Conservation (phyloP, 92 coral and sea anemone genomes). For the Epizoanthus ramosus region DNA sequence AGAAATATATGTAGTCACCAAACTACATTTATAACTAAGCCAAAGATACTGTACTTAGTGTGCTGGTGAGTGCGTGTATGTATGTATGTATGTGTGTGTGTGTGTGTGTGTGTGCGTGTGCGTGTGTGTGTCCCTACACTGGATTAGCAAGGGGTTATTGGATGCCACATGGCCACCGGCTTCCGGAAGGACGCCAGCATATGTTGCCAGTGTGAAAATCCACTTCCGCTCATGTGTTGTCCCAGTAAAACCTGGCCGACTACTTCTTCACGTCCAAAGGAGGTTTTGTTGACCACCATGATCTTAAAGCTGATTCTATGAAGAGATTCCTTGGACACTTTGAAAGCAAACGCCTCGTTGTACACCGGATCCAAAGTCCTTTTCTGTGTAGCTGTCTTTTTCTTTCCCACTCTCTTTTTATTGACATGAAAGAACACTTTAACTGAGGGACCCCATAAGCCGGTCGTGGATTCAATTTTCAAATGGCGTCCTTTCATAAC, state of each 20-base stretch:
- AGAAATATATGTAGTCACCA: too few species aligned
- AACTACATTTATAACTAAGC: too few species aligned
- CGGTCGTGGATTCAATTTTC: constrained; percentile 78
- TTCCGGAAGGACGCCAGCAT: constrained; percentile 89
- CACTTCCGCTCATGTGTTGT: constrained; percentile 88
- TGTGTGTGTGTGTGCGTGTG: too few species aligned
- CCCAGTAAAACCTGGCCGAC: constrained; percentile 90
- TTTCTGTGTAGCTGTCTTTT: constrained; percentile 94
- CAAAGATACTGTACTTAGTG: too few species aligned
- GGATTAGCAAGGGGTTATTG: constrained; percentile 64
- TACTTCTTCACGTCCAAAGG: constrained; percentile 90
- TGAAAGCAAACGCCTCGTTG: constrained; percentile 98
- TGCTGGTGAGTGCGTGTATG: too few species aligned
- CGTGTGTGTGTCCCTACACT: neutral
- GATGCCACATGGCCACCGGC: constrained; percentile 99
- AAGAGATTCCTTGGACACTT: constrained; percentile 92
- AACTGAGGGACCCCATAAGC: constrained; percentile 93
- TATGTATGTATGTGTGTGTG: too few species aligned
- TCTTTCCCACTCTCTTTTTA: constrained; percentile 83
- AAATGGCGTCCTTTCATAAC: constrained; percentile 87
- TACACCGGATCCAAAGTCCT: constrained; percentile 91
- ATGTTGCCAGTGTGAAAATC: constrained; percentile 96
- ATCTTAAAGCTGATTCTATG: constrained; percentile 78
- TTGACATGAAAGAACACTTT: constrained; percentile 87
- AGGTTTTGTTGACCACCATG: constrained; percentile 86